Base-by-base conservation (phyloP, 2,113 vertebrate species). In the Nothocercus julius region DNA sequence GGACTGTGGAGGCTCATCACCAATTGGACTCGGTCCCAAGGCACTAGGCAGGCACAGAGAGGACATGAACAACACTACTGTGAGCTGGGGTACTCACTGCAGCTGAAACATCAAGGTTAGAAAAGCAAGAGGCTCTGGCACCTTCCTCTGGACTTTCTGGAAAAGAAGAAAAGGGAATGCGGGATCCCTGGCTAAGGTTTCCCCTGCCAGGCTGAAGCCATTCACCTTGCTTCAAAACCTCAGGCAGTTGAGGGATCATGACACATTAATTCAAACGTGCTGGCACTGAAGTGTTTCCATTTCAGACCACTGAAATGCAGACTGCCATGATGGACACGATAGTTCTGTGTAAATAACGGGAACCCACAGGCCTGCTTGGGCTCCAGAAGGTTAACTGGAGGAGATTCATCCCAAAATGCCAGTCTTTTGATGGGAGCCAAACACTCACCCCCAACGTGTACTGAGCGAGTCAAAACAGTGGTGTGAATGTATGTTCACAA, bases 341-440 rank as follows among this genome's bases (percentile, higher is more conserved):
- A 80, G 58, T 82, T 91, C 67, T 85, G 25, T 44, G 44, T 51
- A 79, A 84, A 47, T 56, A 42, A 85, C 0, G 5, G 72, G 74
- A 97, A 62, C 87, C 79, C 85, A 94, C 49, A 90, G 95, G 64
- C 82, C 94, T 95, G 94, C 95, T 27, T 91, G 88, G 82, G 74
- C 86, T 89, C 80, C 80, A 32, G 5, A 27, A 58, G 58, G 28
- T 45, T 76, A 64, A 15, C 51, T 68, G 76, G 64, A 64, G 27
- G 36, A 86, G 9, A 62, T 69, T 82, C 11, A 38, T 49, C 34
- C 87, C 51, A 62, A 74, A 81, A 56, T 1, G 1, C 56, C 75
- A 77, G 83, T 82, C 34, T 92, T 63, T 40, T 79, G 82, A 90
- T 62, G 54, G 27, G 21, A 94, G 44, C 44, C 25, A 91, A 72